A percentile compares a stretch with the other conserved stretches of the same genome.
Conservation (phyloP, 1,140 invertebrate genomes). For the Drosophila obscura region DNA sequence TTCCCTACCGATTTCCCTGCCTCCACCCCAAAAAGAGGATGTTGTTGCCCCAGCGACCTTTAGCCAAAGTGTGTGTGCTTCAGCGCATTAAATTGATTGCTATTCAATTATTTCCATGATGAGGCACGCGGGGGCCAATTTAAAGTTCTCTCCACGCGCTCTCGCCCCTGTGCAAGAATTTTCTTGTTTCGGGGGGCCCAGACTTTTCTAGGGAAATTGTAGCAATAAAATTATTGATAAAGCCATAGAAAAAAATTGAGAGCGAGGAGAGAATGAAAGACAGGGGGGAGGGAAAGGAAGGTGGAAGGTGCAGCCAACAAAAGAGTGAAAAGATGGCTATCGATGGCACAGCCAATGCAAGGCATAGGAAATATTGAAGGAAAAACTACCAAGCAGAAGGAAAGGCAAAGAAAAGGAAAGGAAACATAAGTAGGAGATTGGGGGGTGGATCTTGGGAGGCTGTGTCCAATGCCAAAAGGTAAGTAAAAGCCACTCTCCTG, state of each 20-base stretch:
- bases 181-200: no score
- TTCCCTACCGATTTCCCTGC: no score
- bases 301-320: constrained; percentile 51
- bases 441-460: neutral
- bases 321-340: constrained; percentile 56
- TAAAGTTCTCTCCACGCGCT: constrained; percentile 13
- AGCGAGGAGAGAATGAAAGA: neutral
- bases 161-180: no score
- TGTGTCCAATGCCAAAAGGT: constrained; percentile 7
- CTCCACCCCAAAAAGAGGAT: neutral
- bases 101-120: constrained; percentile 63
- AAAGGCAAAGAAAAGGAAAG: no score
- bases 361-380: constrained; percentile 4
- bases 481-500: constrained; percentile 20
- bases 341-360: constrained; percentile 58
- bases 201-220: constrained; percentile 31
- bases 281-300: constrained; percentile 7
- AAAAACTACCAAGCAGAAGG: neutral
- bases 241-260: neutral
- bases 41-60: constrained; percentile 59
- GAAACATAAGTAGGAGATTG: constrained; percentile 8
- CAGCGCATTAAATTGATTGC: constrained; percentile 79
- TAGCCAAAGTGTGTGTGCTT: constrained; percentile 65
- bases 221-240: constrained; percentile 58
- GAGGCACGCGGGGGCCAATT: constrained; percentile 43